phyloP scores from a whole-genome alignment of 1,140 invertebrate genomes.

The Drosophila pallidifrons region DNA sequence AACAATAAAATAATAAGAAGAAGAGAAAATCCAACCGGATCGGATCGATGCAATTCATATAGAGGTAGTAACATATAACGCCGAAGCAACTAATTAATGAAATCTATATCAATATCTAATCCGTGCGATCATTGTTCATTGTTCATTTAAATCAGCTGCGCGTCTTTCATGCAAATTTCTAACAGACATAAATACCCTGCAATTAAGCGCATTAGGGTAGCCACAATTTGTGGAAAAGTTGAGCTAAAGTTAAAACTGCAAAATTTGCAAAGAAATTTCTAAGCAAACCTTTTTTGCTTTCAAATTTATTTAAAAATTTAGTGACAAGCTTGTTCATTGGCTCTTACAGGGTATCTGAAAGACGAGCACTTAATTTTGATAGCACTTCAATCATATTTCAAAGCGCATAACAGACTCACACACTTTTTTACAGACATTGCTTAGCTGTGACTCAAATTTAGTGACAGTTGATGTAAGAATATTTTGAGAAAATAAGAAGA shows the following conservation, averaged over 20 bases:
- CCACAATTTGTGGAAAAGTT: neutral
- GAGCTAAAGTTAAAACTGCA: neutral
- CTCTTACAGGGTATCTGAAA: neutral
- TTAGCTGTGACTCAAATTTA: neutral
- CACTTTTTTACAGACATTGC: neutral
- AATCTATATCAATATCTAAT: constrained; percentile 75
- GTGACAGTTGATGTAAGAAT: too few relatives aligned
- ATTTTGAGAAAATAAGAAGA: too few relatives aligned
- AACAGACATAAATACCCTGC: constrained; percentile 23
- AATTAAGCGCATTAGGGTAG: neutral
- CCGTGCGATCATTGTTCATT: constrained; percentile 59
- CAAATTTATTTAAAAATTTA: too few relatives aligned
- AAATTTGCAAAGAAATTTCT: neutral
- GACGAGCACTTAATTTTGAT: neutral
- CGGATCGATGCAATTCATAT: constrained; percentile 39
- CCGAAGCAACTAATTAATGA: constrained; percentile 73
- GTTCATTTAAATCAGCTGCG: constrained; percentile 47
- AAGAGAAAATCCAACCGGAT: constrained; percentile 30
- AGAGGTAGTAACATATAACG: constrained; percentile 17
- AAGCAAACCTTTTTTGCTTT: too few relatives aligned
- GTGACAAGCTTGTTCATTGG: neutral
- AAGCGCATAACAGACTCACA: neutral
- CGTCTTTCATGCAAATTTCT: constrained; percentile 31
- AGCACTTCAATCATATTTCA: neutral
- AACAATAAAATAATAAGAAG: too few relatives aligned